Evolutionary conservation across 2,113 vertebrate genomes (phyloP), one percentile per base, ranked within the genome.

Genomic region (Daboia siamensis): DNA sequence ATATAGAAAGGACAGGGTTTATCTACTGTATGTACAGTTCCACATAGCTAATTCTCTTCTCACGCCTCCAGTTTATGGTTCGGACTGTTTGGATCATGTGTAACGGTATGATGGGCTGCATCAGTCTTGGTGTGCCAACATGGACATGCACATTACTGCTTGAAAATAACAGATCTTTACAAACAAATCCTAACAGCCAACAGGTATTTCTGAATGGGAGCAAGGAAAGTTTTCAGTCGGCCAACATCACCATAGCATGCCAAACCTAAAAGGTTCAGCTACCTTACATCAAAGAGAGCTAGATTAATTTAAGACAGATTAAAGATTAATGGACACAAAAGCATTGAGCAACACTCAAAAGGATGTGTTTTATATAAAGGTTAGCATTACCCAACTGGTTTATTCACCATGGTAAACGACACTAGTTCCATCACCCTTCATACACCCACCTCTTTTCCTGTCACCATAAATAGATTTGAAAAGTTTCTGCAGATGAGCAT

Each of bases 381-480:
- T 51, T 54, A 92, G 93, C 29, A 90, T 92, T 94, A 96, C 91
- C 95, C 93, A 94, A 96, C 93, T 2, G n/a, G 95, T 94, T 90
- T 54, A 95, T 93, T 96, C 96, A 93, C 95, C 95, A 93, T 89
- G 89, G 94, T 96, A 95, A 97, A 29, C 85, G 95, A 96, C 95
- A 96, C 95, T 94, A 94, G 93, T 95, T 97, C 96, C 95, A 94
- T 94, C 97, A 93, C 93, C 92, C 94, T 94, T 95, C 56, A 93
- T 92, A 95, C 96, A 95, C 96, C 96, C 95, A 95, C 96, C 95
- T 95, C 95, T 96, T 94, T 97, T 96, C 94, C 96, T 33, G 93
- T 95, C 90, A 95, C 95, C 96, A 96, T 96, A 97, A 97, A 96
- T 94, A 97, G 97, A 96, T 96, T 93, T 96, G 97, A 94, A 96